Evolutionary conservation across 2,113 vertebrate genomes (phyloP).

Genomic region (Colius striatus): DNA sequence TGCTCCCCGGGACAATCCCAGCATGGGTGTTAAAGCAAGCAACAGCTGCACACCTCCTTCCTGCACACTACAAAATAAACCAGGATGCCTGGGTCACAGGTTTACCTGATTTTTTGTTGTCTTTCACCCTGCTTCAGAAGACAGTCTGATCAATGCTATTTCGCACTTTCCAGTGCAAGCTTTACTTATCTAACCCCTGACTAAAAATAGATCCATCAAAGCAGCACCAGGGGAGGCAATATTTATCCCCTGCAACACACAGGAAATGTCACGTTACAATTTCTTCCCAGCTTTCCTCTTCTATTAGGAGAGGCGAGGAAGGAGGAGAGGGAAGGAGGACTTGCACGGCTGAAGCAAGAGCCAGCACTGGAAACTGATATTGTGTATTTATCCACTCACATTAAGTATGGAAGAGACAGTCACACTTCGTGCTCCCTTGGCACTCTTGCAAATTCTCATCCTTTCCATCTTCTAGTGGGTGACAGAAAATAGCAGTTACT

Average conservation of each 20-base stretch:
- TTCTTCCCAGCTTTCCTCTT: slow-evolving; percentile 2
- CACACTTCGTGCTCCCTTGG: slow-evolving; percentile 18
- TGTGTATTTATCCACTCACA: slow-evolving; percentile 35
- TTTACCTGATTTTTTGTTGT: slow-evolving; percentile 75
- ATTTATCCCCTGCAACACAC: background rate
- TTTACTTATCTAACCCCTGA: slow-evolving; percentile 32
- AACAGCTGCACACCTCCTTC: slow-evolving; percentile 39
- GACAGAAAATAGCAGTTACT: slow-evolving; percentile 65
- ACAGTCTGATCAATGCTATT: slow-evolving; percentile 77
- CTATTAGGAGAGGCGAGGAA: background rate
- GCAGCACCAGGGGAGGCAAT: background rate
- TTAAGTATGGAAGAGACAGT: slow-evolving; percentile 53
- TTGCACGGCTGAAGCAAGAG: background rate
- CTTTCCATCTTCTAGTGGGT: slow-evolving; percentile 58
- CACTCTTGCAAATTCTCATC: slow-evolving; percentile 56
- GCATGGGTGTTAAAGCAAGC: background rate
- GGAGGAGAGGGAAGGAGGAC: background rate
- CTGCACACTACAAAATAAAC: slow-evolving; percentile 45
- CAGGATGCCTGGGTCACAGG: slow-evolving; percentile 50
- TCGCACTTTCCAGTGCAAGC: slow-evolving; percentile 26
- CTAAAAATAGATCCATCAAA: slow-evolving; percentile 62
- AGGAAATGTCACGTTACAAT: slow-evolving; percentile 1
- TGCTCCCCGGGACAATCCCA: background rate
- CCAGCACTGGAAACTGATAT: slow-evolving; percentile 17
- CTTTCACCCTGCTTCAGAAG: slow-evolving; percentile 69